These are phyloP conservation scores for Bursaphelenchus okinawaensis DNA, from an alignment of 2,888 invertebrate genomes.

Conservation along the genomic window DNA sequence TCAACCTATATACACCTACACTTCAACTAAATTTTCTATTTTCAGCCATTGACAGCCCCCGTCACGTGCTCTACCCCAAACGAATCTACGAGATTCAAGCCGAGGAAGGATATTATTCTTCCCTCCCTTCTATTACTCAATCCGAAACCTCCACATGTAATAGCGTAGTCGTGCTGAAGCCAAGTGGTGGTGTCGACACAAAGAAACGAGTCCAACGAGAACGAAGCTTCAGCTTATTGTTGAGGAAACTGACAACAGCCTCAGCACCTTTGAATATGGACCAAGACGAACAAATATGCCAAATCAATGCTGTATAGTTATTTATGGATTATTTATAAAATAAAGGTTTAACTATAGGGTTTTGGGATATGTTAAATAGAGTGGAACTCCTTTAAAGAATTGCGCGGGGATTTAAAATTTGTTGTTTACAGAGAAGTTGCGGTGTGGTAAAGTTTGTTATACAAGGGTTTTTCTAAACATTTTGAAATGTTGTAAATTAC, in stretches of 20 bases:
- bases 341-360: too few species aligned
- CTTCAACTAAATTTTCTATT: conserved; percentile 8
- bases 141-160: background rate
- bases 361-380: too few species aligned
- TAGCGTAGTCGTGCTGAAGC: background rate
- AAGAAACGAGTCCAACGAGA: background rate
- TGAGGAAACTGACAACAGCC: background rate
- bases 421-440: too few species aligned
- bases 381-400: too few species aligned
- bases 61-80: conserved; percentile 28
- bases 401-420: too few species aligned
- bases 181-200: background rate
- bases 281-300: too few species aligned
- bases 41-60: conserved; percentile 24
- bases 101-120: conserved; percentile 31
- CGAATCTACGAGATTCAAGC: conserved; percentile 35
- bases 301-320: too few species aligned
- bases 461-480: too few species aligned
- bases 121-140: conserved; percentile 21
- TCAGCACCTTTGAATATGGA: background rate
- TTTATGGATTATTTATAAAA: too few species aligned
- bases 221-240: background rate
- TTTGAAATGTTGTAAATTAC: too few species aligned
- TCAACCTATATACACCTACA: too few species aligned
- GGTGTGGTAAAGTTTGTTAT: too few species aligned